Base-by-base conservation (phyloP, 2,888 invertebrate species). In the Drosophila ustulata region DNA sequence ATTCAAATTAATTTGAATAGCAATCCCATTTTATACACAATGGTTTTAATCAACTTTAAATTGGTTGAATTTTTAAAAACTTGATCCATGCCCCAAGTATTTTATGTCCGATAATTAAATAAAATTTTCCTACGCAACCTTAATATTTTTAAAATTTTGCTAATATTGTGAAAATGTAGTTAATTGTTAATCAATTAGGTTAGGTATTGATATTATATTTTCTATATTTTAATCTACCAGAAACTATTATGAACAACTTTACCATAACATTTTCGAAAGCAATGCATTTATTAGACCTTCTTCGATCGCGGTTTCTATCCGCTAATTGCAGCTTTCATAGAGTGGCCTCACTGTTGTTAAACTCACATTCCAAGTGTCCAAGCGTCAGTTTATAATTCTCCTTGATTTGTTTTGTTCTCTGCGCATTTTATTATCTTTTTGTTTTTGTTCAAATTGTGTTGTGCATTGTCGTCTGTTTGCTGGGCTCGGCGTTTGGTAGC, bases 351-450 rank as follows among this genome's bases (percentile, higher is more conserved):
- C 87, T 83, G 78, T 80, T 56, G 8, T 8, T n/a, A 18, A 37
- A 53, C 57, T 37, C 50, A 23, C 50, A 85, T 82, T 82, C 88
- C 88, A 47, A 75, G 50, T 82, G 81, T 79, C 81, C 86, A 85
- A 88, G 79, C 75, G 69, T 74, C 71, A 84, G 81, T 78, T 64
- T 78, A 78, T 74, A 74, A 71, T 75, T 81, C 68, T 74, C 41
- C 56, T 57, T 53, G 13, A 9, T 67, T 47, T 43, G 41, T 59
- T 71, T 49, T 51, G 13, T 43, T 49, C 34, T 34, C 28, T 62
- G 39, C 58, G 32, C 7, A 30, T 59, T 58, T 66, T 37, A 46
- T 47, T 47, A 28, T 34, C 11, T 62, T 55, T 46, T 39, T 28
- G 30, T 45, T 61, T 51, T 52, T 66, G 61, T 49, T 41, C 62